These are phyloP conservation scores for Chesias legatella DNA, from an alignment of 2,888 invertebrate species.

Conservation along the genomic window DNA sequence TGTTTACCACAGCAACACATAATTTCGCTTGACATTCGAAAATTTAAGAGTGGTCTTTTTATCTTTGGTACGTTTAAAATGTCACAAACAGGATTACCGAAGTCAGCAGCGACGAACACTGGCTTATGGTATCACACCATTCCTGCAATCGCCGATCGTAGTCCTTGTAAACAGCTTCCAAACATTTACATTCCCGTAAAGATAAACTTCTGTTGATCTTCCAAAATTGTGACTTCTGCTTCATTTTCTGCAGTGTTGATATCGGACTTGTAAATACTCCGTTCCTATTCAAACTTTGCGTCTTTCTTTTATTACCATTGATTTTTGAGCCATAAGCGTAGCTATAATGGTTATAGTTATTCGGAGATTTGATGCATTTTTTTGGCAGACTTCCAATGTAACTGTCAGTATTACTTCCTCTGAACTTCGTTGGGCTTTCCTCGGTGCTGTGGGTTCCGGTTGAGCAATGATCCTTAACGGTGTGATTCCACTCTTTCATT, in stretches of 20 bases:
- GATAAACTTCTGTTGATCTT: slow-evolving; percentile 48
- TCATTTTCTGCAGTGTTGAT: slow-evolving; percentile 55
- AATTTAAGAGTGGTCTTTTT: too few relatives aligned
- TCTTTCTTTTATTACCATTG: slow-evolving; percentile 42
- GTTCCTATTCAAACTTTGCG: slow-evolving; percentile 52
- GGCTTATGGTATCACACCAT: slow-evolving; percentile 74
- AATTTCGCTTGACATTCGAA: too few relatives aligned
- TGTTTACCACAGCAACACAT: too few relatives aligned
- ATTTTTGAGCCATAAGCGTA: slow-evolving; percentile 48
- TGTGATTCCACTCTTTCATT: slow-evolving; percentile 75
- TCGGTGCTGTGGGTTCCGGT: slow-evolving; percentile 49
- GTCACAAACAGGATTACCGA: slow-evolving; percentile 42
- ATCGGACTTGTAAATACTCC: slow-evolving; percentile 54
- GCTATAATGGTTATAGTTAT: slow-evolving; percentile 48
- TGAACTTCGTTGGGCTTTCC: slow-evolving; percentile 45
- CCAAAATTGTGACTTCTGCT: slow-evolving; percentile 57
- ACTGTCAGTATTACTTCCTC: slow-evolving; percentile 54
- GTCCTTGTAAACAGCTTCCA: slow-evolving; percentile 67
- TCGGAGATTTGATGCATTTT: slow-evolving; percentile 45
- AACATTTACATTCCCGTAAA: slow-evolving; percentile 61
- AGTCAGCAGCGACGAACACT: slow-evolving; percentile 56
- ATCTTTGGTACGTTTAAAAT: too few relatives aligned
- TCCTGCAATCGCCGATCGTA: slow-evolving; percentile 70
- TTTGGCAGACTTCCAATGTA: slow-evolving; percentile 57
- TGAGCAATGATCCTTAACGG: slow-evolving; percentile 62